Percentiles rank a stretch among this genome's conserved stretches.
Conservation (phyloP, 2,797 vertebrate species). For the Cossypha heuglini region DNA sequence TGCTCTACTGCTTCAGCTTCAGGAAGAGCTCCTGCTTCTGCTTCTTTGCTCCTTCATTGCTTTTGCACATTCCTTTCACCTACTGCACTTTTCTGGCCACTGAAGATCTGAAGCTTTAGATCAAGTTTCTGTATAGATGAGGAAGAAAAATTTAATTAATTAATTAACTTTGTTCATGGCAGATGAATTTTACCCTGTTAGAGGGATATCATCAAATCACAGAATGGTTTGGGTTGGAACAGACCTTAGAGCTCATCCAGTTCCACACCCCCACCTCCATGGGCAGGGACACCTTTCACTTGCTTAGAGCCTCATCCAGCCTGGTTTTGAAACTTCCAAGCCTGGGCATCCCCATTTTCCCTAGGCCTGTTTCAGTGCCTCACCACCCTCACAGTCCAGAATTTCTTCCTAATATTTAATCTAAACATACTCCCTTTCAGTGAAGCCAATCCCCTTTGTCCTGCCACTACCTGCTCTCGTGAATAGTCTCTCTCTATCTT, state of each 20-base stretch:
- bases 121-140: background rate
- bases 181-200: background rate
- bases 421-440: background rate
- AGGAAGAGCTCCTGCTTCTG: background rate
- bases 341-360: background rate
- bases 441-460: background rate
- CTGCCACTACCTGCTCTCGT: background rate
- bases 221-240: background rate
- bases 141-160: background rate
- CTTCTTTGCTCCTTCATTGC: background rate
- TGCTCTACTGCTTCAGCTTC: background rate
- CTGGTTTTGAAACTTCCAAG: background rate
- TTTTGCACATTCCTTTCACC: background rate
- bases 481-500: background rate
- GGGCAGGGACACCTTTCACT: background rate
- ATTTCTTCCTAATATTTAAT: background rate
- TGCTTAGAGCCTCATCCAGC: background rate
- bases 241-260: background rate
- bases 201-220: background rate
- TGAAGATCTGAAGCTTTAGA: background rate
- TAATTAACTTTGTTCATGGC: background rate
- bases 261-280: accelerated
- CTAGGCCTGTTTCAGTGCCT: background rate
- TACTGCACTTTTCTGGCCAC: background rate
- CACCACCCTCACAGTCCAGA: background rate